Base-by-base conservation (phyloP, 2,113 vertebrate species). In the Siniperca chuatsi region DNA sequence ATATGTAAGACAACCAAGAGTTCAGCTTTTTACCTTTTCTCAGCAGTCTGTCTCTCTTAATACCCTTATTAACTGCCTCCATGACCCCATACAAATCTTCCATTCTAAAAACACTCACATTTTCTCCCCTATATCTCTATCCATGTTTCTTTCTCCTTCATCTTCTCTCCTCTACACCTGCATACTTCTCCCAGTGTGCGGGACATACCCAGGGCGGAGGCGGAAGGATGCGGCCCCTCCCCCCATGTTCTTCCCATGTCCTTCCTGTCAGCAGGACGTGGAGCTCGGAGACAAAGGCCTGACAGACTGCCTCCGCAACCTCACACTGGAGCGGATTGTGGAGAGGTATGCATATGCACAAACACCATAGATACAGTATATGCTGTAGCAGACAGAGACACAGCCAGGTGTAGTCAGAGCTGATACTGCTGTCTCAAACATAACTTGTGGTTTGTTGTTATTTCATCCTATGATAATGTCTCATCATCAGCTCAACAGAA, bases 311-410 rank as follows among this genome's bases (percentile, higher is more conserved):
- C 97, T 98, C 87, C 97, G 98, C 8, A 99, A 99, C 95, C 96
- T 99, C 91, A 99, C 98, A 0, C 94, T 99, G 94, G 98, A 99
- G 90, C 96, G 98, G 2, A 97, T 99, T 18, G 98, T 99, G 85
- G 98, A 99, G 89, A 96, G 98, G 81, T 99, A 65, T 64, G 58
- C 15, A 33, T 54, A 11, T 2, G n/a, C 46, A 66, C 23, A 35
- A 55, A 75, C 69, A 77, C 4, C 10, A 25, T 25, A 42, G 40
- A 57, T n/a, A 25, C 12, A 48, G 33, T n/a, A 7, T 60, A 40
- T 42, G 55, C 55, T 83, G 18, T 25, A 55, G 25, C 68, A 66
- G 57, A 65, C 20, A 60, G 23, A 35, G 23, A 35, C 73, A 68
- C 60, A 50, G 44, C 20, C 21, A 62, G 72, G 42, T 54, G 16